These are phyloP conservation scores for Anas acuta DNA, from an alignment of 2,797 vertebrate genomes.

Conservation along the genomic window DNA sequence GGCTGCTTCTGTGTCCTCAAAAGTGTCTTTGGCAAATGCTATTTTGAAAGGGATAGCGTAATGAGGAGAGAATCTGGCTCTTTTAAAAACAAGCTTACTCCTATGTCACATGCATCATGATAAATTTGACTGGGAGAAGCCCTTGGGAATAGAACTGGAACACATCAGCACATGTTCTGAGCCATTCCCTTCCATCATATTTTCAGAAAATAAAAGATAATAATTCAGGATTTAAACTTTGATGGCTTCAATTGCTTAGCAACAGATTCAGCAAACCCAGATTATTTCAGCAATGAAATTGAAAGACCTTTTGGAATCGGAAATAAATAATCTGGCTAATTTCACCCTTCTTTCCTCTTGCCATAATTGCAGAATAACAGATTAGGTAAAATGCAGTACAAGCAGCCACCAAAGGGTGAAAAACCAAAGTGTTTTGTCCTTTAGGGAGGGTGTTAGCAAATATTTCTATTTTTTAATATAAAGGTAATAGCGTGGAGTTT, in stretches of 20 bases:
- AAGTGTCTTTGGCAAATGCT: not conserved
- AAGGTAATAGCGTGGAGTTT: not conserved
- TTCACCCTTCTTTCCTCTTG: not conserved
- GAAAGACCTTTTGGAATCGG: not conserved
- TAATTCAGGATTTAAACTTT: constrained; percentile 44
- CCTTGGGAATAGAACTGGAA: not conserved
- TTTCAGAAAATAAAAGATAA: constrained; percentile 35
- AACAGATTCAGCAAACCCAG: constrained; percentile 35
- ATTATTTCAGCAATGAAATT: not conserved
- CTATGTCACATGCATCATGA: not conserved
- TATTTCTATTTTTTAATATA: not conserved
- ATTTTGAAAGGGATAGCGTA: not conserved
- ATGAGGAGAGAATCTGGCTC: not conserved
- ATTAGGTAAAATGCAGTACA: not conserved
- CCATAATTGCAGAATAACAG: not conserved
- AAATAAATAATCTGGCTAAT: not conserved
- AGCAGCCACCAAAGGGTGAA: not conserved
- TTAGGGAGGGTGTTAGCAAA: not conserved
- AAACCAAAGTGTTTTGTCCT: not conserved
- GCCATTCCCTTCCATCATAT: not conserved
- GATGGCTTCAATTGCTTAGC: constrained; percentile 56
- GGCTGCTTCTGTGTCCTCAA: not conserved
- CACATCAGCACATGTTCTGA: not conserved
- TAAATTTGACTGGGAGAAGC: not conserved
- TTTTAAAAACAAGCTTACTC: not conserved